Conservation (phyloP, 2,888 invertebrate genomes). For the Caenorhabditis sp. region DNA sequence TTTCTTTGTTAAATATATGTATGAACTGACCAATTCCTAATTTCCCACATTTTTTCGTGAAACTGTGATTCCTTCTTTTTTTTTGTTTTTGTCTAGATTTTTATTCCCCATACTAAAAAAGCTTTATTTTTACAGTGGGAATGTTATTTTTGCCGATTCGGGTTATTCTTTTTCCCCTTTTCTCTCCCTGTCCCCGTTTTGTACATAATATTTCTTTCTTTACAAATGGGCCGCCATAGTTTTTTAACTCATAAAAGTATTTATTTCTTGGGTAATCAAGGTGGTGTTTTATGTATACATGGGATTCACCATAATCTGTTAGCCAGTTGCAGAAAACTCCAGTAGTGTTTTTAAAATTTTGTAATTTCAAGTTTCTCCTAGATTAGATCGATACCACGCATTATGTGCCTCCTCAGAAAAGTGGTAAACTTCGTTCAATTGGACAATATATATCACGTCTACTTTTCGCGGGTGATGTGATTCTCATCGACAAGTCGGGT, state of each 20-base stretch:
- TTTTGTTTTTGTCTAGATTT: background rate
- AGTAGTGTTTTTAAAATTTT: no score
- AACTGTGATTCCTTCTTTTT: conserved; percentile 12
- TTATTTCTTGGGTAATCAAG: no score
- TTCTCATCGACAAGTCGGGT: no score
- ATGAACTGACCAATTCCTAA: background rate
- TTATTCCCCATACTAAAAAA: background rate
- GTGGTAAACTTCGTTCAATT: no score
- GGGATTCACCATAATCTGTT: no score
- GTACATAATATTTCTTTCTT: conserved; percentile 3
- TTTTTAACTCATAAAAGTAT: background rate
- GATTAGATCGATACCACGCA: no score
- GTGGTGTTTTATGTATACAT: no score
- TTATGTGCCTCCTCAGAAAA: no score
- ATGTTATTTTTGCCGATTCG: background rate
- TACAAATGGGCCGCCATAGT: conserved; percentile 1
- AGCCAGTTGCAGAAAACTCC: no score
- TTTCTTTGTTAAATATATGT: background rate
- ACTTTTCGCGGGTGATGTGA: no score
- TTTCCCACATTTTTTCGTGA: background rate
- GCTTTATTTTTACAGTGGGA: background rate
- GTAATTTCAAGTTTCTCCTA: no score
- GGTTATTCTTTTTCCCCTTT: background rate
- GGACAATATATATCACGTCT: no score
- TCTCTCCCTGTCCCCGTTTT: background rate